Percentiles rank a stretch among this genome's conserved stretches.
Evolutionary conservation across 1,140 invertebrate species (phyloP).

Genomic region (Cataglyphis hispanica): DNA sequence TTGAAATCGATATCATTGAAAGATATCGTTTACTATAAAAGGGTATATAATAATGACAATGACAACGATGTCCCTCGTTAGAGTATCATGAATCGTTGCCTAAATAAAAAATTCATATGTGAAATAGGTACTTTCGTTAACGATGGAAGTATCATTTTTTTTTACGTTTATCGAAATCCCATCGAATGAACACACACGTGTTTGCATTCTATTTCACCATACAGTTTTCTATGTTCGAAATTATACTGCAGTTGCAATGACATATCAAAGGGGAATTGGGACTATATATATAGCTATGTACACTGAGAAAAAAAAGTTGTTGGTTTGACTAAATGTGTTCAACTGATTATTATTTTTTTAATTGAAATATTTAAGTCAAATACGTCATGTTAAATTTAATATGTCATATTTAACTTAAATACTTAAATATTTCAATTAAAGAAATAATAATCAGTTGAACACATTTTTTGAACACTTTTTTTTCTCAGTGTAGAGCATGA

Average conservation of each 20-base stretch:
- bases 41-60: neutral
- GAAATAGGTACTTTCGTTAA: neutral
- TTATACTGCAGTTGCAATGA: constrained; percentile 25
- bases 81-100: neutral
- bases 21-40: neutral
- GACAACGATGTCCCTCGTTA: neutral
- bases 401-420: too few relatives aligned
- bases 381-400: too few relatives aligned
- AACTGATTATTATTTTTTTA: too few relatives aligned
- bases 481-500: constrained; percentile 70
- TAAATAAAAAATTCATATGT: neutral
- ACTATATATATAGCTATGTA: constrained; percentile 66
- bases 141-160: neutral
- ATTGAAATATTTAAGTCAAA: too few relatives aligned
- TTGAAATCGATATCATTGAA: neutral
- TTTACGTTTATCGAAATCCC: neutral
- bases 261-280: constrained; percentile 1
- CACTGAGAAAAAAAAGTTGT: too few relatives aligned
- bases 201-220: neutral
- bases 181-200: neutral
- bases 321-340: too few relatives aligned
- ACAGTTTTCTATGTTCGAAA: constrained; percentile 32
- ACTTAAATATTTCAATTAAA: too few relatives aligned
- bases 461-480: too few relatives aligned
- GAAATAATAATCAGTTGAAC: too few relatives aligned